Conservation (phyloP, 2,113 vertebrate species). For the Bubo bubo region DNA sequence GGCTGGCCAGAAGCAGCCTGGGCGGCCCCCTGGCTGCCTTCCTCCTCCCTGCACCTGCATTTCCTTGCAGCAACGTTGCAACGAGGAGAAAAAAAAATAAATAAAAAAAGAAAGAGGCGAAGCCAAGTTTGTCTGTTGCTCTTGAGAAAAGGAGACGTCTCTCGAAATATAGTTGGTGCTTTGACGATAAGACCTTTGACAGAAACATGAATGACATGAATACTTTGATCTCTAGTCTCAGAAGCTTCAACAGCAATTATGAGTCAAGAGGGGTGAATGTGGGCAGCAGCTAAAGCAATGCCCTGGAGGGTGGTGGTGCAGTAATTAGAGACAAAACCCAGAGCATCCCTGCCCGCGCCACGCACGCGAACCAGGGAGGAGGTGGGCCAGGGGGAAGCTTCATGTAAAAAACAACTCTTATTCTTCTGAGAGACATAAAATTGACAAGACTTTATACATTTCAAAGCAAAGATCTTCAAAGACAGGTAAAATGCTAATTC, state of each 20-base stretch:
- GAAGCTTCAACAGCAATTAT: constrained; percentile 59
- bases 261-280: constrained; percentile 60
- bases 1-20: neutral
- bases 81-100: fast-evolving
- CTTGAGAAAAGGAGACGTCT: constrained; percentile 10
- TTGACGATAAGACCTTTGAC: constrained; percentile 56
- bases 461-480: constrained; percentile 79
- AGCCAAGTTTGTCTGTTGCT: constrained; percentile 12
- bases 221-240: constrained; percentile 63
- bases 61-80: neutral
- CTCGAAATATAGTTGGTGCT: constrained; percentile 43
- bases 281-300: constrained; percentile 48
- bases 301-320: constrained; percentile 14
- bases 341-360: neutral
- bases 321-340: constrained; percentile 46
- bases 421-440: constrained; percentile 36
- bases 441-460: constrained; percentile 47
- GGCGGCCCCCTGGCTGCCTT: neutral
- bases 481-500: constrained; percentile 69
- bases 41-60: neutral
- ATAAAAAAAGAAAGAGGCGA: neutral
- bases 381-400: neutral
- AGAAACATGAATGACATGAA: constrained; percentile 49
- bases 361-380: neutral
- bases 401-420: neutral